Conservation (phyloP, 1,140 invertebrate genomes). For the Cecropterus lyciades region DNA sequence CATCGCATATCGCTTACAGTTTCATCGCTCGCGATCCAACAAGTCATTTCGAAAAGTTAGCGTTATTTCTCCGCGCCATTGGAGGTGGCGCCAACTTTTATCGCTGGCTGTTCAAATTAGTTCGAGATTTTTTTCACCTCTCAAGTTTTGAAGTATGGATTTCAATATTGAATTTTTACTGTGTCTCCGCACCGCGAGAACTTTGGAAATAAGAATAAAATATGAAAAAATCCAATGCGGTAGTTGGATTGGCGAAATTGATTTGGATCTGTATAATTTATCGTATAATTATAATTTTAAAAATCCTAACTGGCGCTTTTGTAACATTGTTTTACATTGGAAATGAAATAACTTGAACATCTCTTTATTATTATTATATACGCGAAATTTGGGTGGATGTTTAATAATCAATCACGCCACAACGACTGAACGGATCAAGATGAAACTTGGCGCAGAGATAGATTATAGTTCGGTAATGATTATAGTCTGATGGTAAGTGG, state of each 20-base stretch:
- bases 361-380: too few relatives aligned
- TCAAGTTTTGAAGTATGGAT: slow-evolving; percentile 74
- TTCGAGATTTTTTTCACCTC: slow-evolving; percentile 58
- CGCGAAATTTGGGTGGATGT: too few relatives aligned
- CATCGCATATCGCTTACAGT: background rate
- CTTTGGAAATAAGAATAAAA: slow-evolving; percentile 29
- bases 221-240: slow-evolving; percentile 16
- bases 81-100: slow-evolving; percentile 66
- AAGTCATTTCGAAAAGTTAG: slow-evolving; percentile 51
- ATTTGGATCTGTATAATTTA: slow-evolving; percentile 13
- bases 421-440: too few relatives aligned
- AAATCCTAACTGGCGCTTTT: too few relatives aligned
- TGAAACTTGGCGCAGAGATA: too few relatives aligned
- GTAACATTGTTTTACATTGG: too few relatives aligned
- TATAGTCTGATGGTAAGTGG: too few relatives aligned
- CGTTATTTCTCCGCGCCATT: slow-evolving; percentile 63
- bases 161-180: slow-evolving; percentile 77
- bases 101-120: slow-evolving; percentile 70
- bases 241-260: slow-evolving; percentile 9
- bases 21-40: background rate
- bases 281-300: too few relatives aligned
- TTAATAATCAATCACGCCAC: too few relatives aligned
- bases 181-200: slow-evolving; percentile 45
- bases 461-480: too few relatives aligned
- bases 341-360: too few relatives aligned